A percentile compares a stretch with the other conserved stretches of the same genome.
Conservation (phyloP, 2,797 vertebrate genomes). For the Corythornis leucogaster region DNA sequence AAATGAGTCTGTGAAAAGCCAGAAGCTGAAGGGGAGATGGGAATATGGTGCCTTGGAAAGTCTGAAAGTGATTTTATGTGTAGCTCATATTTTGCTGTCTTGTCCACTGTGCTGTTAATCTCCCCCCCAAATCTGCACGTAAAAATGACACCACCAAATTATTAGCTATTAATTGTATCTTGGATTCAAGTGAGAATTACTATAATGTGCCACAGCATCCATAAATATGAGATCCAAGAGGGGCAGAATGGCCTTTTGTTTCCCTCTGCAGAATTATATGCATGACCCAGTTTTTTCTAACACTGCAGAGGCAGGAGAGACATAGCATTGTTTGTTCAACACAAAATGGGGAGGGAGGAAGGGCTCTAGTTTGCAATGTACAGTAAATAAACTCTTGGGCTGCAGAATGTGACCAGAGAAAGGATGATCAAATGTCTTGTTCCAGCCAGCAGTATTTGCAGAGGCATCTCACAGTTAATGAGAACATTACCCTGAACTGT, state of each 20-base stretch:
- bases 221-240: neutral
- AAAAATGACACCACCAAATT: neutral
- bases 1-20: neutral
- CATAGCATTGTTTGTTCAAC: conserved; percentile 52
- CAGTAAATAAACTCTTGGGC: conserved; percentile 13
- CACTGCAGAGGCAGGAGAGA: conserved; percentile 15
- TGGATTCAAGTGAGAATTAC: neutral
- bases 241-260: conserved; percentile 52
- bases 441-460: neutral
- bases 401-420: neutral
- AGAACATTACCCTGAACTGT: neutral
- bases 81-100: neutral
- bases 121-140: neutral
- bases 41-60: neutral
- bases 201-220: conserved; percentile 17
- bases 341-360: conserved; percentile 38
- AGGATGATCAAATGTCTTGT: neutral
- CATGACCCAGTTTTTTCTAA: conserved; percentile 58
- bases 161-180: conserved; percentile 24
- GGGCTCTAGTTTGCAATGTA: conserved; percentile 6
- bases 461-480: neutral
- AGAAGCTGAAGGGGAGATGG: neutral
- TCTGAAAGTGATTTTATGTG: neutral
- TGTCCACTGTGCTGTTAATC: conserved; percentile 8
- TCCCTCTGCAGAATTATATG: conserved; percentile 30